Evolutionary conservation across 2,888 invertebrate species (phyloP), one percentile per base, ranked within the genome.

Genomic region (Tanypteryx hageni): DNA sequence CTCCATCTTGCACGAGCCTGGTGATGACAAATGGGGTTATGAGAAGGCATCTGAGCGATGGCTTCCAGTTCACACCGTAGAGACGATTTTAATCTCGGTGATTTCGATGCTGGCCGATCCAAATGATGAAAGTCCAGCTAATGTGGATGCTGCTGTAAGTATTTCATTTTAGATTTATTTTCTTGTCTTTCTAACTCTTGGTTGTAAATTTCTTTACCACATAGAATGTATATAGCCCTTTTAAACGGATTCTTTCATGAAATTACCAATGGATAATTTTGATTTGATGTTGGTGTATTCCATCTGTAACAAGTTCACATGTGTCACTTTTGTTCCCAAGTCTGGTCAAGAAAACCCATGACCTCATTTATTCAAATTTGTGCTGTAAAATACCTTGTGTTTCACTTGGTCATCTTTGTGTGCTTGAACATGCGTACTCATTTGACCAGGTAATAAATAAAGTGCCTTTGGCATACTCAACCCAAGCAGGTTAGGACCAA

Each of bases 91-190:
- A 95, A 98, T 99, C 96, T 99, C 99, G 95, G 99, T 99, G 95
- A 99, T 99, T 96, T 99, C 99, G 95, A 99, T 99, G 99, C 96
- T 99, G 95, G 99, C 99, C 94, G 99, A 99, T 96, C 99, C 99
- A 93, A 99, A 99, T 95, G 99, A 99, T 95, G 99, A 99, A 96
- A 99, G 99, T 95, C 99, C 99, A 94, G 99, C 99, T 94, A 99
- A 99, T 96, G 99, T 99, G 94, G 99, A 99, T 96, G 99, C 99
- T 95, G 99, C 99, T 95, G 98, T 99, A 96, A 97, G 98, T 96
- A 92, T 91, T 93, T 58, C 92, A 93, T 93, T 44, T n/a, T n/a
- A n/a, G n/a, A n/a, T n/a, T n/a, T n/a, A n/a, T 44, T 84, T 92
- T 85, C 82, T 84, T 57, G 1, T 22, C 44, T 11, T 93, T 22